Conservation (phyloP, 2,888 invertebrate genomes). For the Cryptocheilus praepositus region DNA sequence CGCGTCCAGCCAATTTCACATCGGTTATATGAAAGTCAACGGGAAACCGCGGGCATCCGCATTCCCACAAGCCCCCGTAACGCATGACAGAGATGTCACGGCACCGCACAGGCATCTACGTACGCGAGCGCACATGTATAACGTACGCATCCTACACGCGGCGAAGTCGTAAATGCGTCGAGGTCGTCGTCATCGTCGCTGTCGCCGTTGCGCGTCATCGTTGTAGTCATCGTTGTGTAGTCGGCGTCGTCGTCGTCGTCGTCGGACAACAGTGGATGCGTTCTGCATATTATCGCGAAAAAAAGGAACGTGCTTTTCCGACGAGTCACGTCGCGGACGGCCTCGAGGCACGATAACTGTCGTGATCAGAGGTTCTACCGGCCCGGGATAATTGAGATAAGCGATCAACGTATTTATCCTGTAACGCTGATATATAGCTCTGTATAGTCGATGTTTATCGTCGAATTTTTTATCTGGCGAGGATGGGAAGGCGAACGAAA, state of each 20-base stretch:
- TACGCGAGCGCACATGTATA: slow-evolving; percentile 4
- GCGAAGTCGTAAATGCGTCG: no score
- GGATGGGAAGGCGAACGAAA: no score
- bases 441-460: slow-evolving; percentile 17
- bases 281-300: slow-evolving; percentile 24
- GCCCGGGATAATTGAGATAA: slow-evolving; percentile 32
- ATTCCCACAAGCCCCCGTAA: slow-evolving; percentile 49
- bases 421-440: slow-evolving; percentile 16
- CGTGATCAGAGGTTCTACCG: slow-evolving; percentile 40
- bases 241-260: no score
- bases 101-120: background rate
- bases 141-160: no score
- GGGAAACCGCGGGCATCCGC: slow-evolving; percentile 52
- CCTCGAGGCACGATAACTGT: slow-evolving; percentile 44
- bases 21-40: slow-evolving; percentile 52
- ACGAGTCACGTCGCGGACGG: slow-evolving; percentile 31
- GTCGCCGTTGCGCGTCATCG: no score
- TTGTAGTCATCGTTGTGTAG: no score
- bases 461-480: no score
- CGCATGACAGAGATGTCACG: slow-evolving; percentile 50
- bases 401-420: slow-evolving; percentile 19
- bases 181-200: no score
- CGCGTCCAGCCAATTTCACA: slow-evolving; percentile 43
- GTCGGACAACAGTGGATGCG: slow-evolving; percentile 7
- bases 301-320: slow-evolving; percentile 28